Evolutionary conservation across 2,113 vertebrate species (phyloP), one percentile per base, ranked within the genome.

Genomic region (Tinamus guttatus): DNA sequence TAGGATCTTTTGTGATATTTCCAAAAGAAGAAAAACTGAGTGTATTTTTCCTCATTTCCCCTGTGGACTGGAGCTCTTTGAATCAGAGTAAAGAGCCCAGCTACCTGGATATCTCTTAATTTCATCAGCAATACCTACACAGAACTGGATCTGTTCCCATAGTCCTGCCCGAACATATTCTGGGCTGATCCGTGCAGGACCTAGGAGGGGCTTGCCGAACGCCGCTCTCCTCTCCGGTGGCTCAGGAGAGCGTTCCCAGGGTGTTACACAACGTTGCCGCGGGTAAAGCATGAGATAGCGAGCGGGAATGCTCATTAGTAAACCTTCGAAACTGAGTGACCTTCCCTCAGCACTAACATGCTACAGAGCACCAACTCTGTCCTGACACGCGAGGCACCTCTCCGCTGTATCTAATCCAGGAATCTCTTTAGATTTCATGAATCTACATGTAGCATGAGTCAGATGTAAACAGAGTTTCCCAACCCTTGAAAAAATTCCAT

Each of bases 401-500:
- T 88, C 59, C 68, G 82, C 85, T 92, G 74, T 96, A 93, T 93
- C 87, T 96, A 70, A 74, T 81, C 93, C 87, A 95, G 70, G 60
- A 84, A 97, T 95, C 64, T 2, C 95, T 95, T 90, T 80, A 84
- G 9, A 36, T 93, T 96, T 96, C 96, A 96, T 96, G 96, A 97
- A 92, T 62, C 79, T 89, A 92, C 97, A 96, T 30, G 96, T 86
- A 92, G 11, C 0, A 0, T 96, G 95, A 97, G 96, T 96, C 95
- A 97, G 86, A 95, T 89, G 90, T 59, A 96, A 93, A 96, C 93
- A 93, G 80, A 95, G 58, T 74, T 93, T 85, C 91, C 92, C 89
- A 96, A 95, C 94, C 90, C 89, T 77, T 79, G 63, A 73, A 94
- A 96, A 95, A 96, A 96, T 96, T 97, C 94, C 95, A 96, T 91